phyloP scores from a whole-genome alignment of 37 sponge, comb jelly and placozoan genomes.

The Eunapius fragilis region DNA sequence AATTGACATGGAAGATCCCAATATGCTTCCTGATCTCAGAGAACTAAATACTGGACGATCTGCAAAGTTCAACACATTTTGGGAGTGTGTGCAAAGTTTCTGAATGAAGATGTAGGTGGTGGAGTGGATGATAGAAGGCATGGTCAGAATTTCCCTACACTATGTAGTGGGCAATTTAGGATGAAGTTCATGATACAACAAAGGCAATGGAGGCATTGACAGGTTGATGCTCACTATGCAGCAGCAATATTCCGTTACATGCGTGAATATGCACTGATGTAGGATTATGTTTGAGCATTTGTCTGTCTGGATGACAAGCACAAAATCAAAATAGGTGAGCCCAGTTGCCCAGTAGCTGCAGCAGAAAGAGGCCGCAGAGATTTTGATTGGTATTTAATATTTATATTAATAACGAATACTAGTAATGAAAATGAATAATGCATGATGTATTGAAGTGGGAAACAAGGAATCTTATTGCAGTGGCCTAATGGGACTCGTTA shows the following conservation, averaged over 20 bases:
- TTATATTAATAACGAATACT: no score
- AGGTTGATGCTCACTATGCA: constrained; percentile 40
- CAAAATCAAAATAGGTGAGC: no score
- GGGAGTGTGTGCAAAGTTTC: constrained; percentile 57
- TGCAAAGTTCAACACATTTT: constrained; percentile 36
- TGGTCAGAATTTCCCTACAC: constrained; percentile 8
- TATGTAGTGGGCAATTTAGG: constrained; percentile 49
- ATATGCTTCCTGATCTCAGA: constrained; percentile 19
- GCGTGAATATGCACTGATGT: no score
- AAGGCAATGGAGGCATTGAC: constrained; percentile 51
- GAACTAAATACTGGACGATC: constrained; percentile 26
- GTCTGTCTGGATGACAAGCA: no score
- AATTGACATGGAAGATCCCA: constrained; percentile 41
- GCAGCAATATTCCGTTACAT: no score
- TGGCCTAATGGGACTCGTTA: no score
- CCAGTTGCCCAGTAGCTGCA: constrained; percentile 57
- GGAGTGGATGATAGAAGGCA: constrained; percentile 65
- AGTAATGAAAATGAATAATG: no score
- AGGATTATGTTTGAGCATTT: no score
- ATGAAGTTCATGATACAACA: constrained; percentile 44
- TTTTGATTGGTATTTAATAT: no score
- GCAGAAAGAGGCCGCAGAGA: no score
- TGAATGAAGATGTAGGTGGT: constrained; percentile 27
- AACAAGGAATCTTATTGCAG: no score
- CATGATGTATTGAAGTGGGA: no score